Base-by-base conservation (phyloP, 2,113 vertebrate species). In the Erythrolamprus reginae region DNA sequence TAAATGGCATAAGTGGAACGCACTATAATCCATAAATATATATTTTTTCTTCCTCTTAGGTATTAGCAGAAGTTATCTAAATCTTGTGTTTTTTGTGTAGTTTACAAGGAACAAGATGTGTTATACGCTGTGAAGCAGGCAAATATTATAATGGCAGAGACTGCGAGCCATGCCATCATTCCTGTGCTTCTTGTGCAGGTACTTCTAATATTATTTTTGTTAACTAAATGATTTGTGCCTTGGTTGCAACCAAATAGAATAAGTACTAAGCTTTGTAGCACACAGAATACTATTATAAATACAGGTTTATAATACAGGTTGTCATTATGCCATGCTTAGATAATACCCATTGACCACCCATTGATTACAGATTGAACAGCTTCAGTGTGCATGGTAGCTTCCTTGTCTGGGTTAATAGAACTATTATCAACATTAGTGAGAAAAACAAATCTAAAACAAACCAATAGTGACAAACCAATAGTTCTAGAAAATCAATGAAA, bases 131-230 rank as follows among this genome's bases (percentile, higher is more conserved):
- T 94, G 98, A 98, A 28, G 95, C 97, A 0, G 98, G 99, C 77
- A 98, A 97, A 90, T 99, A 98, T 94, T 98, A 99, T 94, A 99
- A 97, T 0, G 98, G 98, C 89, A 97, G 97, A 92, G 97, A 97
- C 28, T 99, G 99, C 94, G 99, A 99, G 89, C 96, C 96, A 1
- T 99, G 99, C 92, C 98, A 99, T 93, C 97, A 96, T 53, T 98
- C 98, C 53, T 99, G 99, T 91, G 98, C 98, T 28, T 98, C 98
- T 5, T 99, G 99, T 94, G 97, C 98, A 96, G 99, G 99, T 99
- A 97, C 93, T 19, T 51, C 23, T 87, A 48, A 87, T 56, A 77
- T 24, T 5, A 1, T 48, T 45, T 45, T 92, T 19, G 17, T 28
- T 9, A 3, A 23, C 47, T 38, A 2, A 28, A 85, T 0, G 2